A percentile compares a stretch with the other conserved stretches of the same genome.
phyloP scores from a whole-genome alignment of 2,888 invertebrate genomes.

The Leptopilina syphax region DNA sequence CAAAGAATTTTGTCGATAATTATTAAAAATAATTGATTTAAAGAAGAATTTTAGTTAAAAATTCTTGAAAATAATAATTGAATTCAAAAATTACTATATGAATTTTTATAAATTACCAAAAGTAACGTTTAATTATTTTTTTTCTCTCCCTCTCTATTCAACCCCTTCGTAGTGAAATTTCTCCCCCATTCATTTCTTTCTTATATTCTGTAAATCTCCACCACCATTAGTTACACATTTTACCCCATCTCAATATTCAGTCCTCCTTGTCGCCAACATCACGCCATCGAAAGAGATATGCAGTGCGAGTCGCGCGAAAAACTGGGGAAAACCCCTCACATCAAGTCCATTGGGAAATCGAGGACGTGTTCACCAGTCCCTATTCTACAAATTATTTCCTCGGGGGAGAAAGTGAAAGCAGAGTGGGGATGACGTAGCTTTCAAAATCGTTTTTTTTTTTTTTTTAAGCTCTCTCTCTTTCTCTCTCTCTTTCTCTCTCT shows the following conservation, averaged over 20 bases:
- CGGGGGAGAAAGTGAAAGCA: not conserved
- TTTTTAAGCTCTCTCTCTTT: not conserved
- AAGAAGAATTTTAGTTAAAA: too few species aligned
- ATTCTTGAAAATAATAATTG: too few species aligned
- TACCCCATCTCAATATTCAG: not conserved
- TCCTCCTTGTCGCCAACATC: not conserved
- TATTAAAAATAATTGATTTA: too few species aligned
- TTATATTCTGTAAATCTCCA: conserved; percentile 31
- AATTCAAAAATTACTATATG: too few species aligned
- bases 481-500: not conserved
- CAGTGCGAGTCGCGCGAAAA: conserved; percentile 34
- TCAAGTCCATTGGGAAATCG: conserved; percentile 32
- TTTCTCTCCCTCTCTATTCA: too few species aligned
- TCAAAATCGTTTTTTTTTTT: not conserved
- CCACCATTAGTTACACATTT: conserved; percentile 17
- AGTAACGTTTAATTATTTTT: too few species aligned
- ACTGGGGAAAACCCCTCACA: not conserved
- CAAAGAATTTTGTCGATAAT: too few species aligned
- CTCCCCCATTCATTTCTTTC: not conserved
- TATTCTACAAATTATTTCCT: conserved; percentile 33
- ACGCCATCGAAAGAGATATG: conserved; percentile 28
- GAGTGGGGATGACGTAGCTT: conserved; percentile 6
- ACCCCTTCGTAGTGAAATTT: too few species aligned
- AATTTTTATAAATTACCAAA: too few species aligned
- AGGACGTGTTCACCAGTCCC: conserved; percentile 32